phyloP scores from a whole-genome alignment of 2,113 vertebrate species.

The Crotalus horridus region DNA sequence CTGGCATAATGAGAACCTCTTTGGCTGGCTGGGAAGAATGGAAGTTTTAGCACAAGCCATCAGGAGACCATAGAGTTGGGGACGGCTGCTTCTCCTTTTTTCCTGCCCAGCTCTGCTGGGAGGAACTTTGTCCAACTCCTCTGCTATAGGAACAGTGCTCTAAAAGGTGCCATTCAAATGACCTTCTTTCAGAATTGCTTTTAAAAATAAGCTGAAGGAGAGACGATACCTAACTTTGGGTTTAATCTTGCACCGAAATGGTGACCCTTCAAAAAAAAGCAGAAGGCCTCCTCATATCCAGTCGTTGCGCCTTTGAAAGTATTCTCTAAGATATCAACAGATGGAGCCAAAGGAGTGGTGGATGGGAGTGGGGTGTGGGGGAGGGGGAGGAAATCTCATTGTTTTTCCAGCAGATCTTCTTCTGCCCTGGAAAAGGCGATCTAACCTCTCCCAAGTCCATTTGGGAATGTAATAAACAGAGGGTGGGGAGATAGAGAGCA shows the following conservation, averaged over 20 bases:
- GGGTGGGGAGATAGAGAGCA: not conserved
- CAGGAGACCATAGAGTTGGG: no score
- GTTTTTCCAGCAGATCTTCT: conserved; percentile 47
- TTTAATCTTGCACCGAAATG: not conserved
- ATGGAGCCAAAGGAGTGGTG: not conserved
- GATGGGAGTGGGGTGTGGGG: fast-evolving
- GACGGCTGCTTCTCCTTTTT: not conserved
- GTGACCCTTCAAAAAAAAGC: not conserved
- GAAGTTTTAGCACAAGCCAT: not conserved
- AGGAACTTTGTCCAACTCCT: not conserved
- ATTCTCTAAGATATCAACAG: not conserved
- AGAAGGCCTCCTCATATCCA: not conserved
- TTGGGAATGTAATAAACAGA: conserved; percentile 54
- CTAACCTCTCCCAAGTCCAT: conserved; percentile 37
- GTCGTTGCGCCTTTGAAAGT: not conserved
- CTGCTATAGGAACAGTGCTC: not conserved
- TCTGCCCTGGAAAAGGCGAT: conserved; percentile 56
- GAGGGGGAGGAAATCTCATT: conserved; percentile 47
- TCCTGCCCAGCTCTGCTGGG: not conserved
- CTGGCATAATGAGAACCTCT: not conserved
- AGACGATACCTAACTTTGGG: not conserved
- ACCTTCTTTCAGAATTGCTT: not conserved
- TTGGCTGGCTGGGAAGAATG: not conserved
- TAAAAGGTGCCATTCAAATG: not conserved
- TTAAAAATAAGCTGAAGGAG: not conserved